Evolutionary conservation across 2,113 vertebrate species (phyloP), one percentile per base, ranked within the genome.

Genomic region (Gymnorhina tibicen): DNA sequence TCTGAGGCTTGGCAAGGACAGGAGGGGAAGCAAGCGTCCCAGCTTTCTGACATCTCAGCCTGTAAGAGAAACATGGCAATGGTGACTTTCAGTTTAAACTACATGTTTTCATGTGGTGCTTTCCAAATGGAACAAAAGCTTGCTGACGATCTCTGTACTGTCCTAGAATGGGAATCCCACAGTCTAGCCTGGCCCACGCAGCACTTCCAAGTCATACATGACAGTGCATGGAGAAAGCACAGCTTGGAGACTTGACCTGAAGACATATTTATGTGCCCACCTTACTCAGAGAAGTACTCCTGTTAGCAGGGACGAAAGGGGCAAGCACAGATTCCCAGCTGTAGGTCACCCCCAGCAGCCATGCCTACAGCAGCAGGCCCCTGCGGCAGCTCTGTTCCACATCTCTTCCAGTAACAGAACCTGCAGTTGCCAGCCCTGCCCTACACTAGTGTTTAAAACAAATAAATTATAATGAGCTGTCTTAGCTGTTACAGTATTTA

Each of bases 401-500:
- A 23, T 56, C 70, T 73, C 59, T 89, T 96, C 85, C 66, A 60
- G 41, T 44, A 84, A 64, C 35, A 66, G 52, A 80, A 52, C 83
- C 56, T 64, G 77, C 69, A 87, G 75, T 70, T 89, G 50, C 92
- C 64, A 89, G 72, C 44, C 59, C 39, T 89, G 72, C 41, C 56
- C 41, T 90, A 26, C 32, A 12, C 23, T 41, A 32, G 23, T 3
- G 12, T 82, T 92, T 83, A 80, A 84, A 89, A 89, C 83, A 96
- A 96, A 87, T 93, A 95, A 89, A 95, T 94, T 80, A 68, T 92
- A 97, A 94, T 95, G 86, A 89, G 55, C 73, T 90, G 89, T 93
- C 77, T 80, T 96, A 84, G 93, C 86, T 88, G 79, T 89, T 97
- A 96, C 92, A 87, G 89, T 96, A 94, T 97, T 96, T 97, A 94